Percentiles rank a stretch among this genome's conserved stretches.
Conservation (phyloP, 2,797 vertebrate genomes). For the Tarsius wallacei region DNA sequence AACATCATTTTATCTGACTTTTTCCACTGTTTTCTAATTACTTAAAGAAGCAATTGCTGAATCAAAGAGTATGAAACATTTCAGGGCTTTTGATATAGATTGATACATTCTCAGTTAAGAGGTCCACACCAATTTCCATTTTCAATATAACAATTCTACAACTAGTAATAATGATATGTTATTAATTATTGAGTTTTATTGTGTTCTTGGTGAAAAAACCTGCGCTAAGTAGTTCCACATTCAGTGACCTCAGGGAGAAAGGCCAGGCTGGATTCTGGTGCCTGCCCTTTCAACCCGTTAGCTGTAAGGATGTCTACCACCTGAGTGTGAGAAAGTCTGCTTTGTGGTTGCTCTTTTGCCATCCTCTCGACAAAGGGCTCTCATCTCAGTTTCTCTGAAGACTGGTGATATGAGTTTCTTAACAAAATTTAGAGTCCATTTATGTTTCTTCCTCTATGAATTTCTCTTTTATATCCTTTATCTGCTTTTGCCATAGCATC, state of each 20-base stretch:
- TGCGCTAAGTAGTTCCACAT: neutral
- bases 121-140: neutral
- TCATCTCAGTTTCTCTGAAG: neutral
- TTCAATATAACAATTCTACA: neutral
- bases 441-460: neutral
- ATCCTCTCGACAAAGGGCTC: neutral
- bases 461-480: neutral
- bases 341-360: neutral
- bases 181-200: neutral
- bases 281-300: neutral
- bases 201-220: neutral
- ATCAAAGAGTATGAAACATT: too few relatives aligned
- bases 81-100: too few relatives aligned
- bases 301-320: neutral
- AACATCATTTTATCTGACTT: neutral
- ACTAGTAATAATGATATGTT: neutral
- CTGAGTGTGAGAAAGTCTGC: too few relatives aligned
- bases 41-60: neutral
- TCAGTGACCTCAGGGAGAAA: too few relatives aligned
- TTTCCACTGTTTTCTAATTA: neutral
- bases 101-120: neutral
- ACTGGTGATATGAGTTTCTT: neutral
- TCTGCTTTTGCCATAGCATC: neutral
- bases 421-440: neutral
- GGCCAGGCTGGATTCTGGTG: neutral